Evolutionary conservation across 2,113 vertebrate genomes (phyloP), one percentile per base, ranked within the genome.

Genomic region (Platysternon megacephalum): DNA sequence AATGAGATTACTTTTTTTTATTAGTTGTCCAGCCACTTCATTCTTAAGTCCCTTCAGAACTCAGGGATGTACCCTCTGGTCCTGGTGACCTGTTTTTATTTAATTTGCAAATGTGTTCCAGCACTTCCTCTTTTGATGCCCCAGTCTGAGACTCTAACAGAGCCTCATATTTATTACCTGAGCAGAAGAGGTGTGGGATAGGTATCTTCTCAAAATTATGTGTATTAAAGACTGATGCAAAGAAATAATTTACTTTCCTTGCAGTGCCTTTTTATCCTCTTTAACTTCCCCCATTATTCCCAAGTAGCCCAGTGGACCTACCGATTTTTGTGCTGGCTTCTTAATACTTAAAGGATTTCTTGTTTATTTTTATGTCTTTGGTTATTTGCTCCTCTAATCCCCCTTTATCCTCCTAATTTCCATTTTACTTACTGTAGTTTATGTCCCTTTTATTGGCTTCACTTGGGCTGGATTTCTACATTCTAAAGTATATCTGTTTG

Each of bases 391-490:
- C 58, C 87, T 90, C 91, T 97, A 97, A 97, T 97, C 96, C 94
- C 94, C 84, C 97, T 94, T 97, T 95, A 96, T 95, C 96, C 96
- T 96, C 91, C 91, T 97, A 97, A 97, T 97, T 96, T 97, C 91
- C 42, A 51, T 93, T 84, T 97, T 65, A 96, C 90, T 89, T 93
- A 96, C 85, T 76, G 65, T 19, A 48, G 91, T 95, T 97, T 95
- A 97, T 29, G 42, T 28, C 44, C 26, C 46, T 46, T 78, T 95
- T 91, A 8, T 44, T 91, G 85, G 83, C 91, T 93, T 97, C 90
- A 51, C 53, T 72, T 72, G 55, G 90, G 87, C 93, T 93, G 92
- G 42, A 96, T 94, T 89, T 92, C 78, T 49, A 88, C 87, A 68
- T 92, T 91, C 89, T 93, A 79, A 87, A 96, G 95, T 94, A 88